phyloP scores from a whole-genome alignment of 1,140 invertebrate genomes.

The Calycopis cecrops region DNA sequence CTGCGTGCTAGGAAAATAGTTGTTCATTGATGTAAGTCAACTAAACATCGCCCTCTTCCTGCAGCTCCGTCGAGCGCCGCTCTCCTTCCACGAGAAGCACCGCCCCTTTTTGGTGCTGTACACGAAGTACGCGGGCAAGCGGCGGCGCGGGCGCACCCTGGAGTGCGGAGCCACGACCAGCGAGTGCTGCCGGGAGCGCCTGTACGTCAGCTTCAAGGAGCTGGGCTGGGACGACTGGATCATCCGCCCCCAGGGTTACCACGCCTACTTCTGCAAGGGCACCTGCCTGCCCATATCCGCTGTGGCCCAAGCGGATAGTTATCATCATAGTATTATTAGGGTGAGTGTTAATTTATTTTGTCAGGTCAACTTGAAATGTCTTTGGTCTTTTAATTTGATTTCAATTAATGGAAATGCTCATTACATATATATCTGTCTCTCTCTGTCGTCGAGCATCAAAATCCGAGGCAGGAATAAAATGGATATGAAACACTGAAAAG shows the following conservation, averaged over 20 bases:
- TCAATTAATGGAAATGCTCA: no score
- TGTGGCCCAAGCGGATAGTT: constrained; percentile 78
- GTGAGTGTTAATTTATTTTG: constrained; percentile 67
- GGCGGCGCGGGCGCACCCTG: constrained; percentile 79
- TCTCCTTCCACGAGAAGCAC: constrained; percentile 78
- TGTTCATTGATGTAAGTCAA: no score
- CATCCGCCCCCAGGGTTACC: constrained; percentile 85
- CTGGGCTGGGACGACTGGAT: constrained; percentile 94
- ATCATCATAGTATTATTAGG: constrained; percentile 83
- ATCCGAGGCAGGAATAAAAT: no score
- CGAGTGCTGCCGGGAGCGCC: constrained; percentile 88
- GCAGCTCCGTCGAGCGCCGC: constrained; percentile 75
- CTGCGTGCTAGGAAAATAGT: no score
- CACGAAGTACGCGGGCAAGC: constrained; percentile 77
- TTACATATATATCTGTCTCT: no score
- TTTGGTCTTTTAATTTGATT: no score
- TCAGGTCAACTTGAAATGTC: neutral
- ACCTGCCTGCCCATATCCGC: constrained; percentile 83
- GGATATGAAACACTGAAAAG: no score
- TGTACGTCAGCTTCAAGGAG: constrained; percentile 88
- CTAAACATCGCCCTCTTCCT: constrained; percentile 7
- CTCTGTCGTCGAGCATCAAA: no score
- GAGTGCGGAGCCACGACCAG: constrained; percentile 81
- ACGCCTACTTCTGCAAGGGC: constrained; percentile 90
- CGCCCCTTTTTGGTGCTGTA: constrained; percentile 85